Conservation (phyloP, 1,140 invertebrate species). For the Galleria mellonella region DNA sequence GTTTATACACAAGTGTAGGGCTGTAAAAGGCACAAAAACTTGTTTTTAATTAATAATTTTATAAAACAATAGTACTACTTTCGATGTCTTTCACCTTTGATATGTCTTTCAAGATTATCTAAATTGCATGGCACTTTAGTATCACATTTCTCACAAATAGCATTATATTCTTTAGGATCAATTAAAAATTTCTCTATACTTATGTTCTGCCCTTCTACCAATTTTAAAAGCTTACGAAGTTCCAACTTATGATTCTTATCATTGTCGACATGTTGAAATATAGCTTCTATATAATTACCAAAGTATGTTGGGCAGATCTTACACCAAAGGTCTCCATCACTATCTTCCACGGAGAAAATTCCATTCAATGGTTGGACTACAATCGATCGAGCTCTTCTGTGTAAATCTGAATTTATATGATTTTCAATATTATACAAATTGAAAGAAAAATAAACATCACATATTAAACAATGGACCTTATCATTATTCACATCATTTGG, state of each 20-base stretch:
- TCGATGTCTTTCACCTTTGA: conserved; percentile 14
- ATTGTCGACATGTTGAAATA: conserved; percentile 37
- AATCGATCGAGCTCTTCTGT: conserved; percentile 27
- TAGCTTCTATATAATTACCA: conserved; percentile 28
- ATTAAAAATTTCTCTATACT: conserved; percentile 30
- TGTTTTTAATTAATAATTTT: too few species aligned
- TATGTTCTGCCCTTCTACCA: conserved; percentile 30
- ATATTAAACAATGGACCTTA: conserved; percentile 20
- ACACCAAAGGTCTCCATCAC: conserved; percentile 28
- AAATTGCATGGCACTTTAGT: conserved; percentile 28
- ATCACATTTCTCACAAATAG: conserved; percentile 25
- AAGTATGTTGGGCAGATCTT: conserved; percentile 15
- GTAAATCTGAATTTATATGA: conserved; percentile 11
- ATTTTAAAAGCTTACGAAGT: conserved; percentile 18
- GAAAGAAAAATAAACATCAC: conserved; percentile 12
- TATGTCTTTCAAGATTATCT: conserved; percentile 30
- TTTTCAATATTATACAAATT: neutral
- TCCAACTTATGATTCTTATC: conserved; percentile 20
- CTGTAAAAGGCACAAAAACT: too few species aligned
- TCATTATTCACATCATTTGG: conserved; percentile 14
- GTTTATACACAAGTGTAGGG: too few species aligned
- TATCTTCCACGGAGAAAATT: conserved; percentile 31
- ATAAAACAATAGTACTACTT: too few species aligned
- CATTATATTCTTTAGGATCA: conserved; percentile 29
- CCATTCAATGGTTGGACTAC: conserved; percentile 32